Evolutionary conservation across 2,888 invertebrate genomes (phyloP).

Genomic region (Geophilus truncorum): DNA sequence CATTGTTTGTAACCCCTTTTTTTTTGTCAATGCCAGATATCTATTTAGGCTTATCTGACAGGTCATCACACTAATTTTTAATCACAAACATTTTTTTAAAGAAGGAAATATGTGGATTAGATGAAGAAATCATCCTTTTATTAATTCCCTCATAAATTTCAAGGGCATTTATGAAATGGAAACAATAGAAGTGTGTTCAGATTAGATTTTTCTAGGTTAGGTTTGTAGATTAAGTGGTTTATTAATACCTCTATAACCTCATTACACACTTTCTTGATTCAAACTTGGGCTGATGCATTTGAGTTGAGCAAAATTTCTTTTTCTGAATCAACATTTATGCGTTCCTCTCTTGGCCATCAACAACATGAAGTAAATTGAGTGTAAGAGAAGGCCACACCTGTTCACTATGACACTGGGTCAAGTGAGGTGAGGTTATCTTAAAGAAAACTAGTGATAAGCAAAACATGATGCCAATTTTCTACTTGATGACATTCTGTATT

Average conservation of each 20-base stretch:
- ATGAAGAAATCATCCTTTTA: not conserved
- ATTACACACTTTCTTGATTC: not conserved
- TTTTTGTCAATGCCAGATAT: not conserved
- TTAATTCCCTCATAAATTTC: not conserved
- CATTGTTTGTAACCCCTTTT: not conserved
- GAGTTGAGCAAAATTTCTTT: not conserved
- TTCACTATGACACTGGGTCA: not conserved
- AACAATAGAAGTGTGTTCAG: not conserved
- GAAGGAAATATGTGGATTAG: not conserved
- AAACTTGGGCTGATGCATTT: too few relatives aligned
- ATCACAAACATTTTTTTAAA: not conserved
- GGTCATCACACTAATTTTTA: not conserved
- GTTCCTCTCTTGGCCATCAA: not conserved
- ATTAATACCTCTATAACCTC: not conserved
- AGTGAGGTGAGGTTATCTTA: constrained; percentile 3
- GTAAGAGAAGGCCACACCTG: not conserved
- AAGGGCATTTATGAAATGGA: not conserved
- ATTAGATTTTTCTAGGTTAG: not conserved
- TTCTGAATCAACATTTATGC: not conserved
- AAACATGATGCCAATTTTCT: not conserved
- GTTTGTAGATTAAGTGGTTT: not conserved
- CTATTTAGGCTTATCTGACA: not conserved
- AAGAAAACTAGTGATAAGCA: not conserved
- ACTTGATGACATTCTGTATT: not conserved
- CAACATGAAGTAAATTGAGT: not conserved